These are phyloP conservation scores for Scaptomyza tumidula DNA, from an alignment of 2,888 invertebrate genomes.

Conservation along the genomic window DNA sequence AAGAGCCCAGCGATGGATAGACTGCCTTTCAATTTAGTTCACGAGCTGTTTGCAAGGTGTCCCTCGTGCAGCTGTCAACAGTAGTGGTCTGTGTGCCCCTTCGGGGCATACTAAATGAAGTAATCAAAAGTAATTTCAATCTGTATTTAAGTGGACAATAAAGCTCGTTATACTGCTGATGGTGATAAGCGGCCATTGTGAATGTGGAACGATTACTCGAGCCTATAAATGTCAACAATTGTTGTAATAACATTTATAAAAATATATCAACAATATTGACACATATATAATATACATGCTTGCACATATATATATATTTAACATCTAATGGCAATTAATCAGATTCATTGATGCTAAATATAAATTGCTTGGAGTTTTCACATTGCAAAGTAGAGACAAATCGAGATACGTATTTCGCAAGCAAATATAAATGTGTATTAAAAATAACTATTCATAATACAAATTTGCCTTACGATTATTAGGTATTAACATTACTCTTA, in stretches of 20 bases:
- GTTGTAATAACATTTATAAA: neutral
- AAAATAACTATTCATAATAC: no score
- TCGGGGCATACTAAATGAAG: constrained; percentile 53
- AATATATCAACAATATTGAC: constrained; percentile 3
- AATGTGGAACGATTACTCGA: constrained; percentile 31
- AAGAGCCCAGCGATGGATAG: constrained; percentile 7
- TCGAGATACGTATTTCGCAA: no score
- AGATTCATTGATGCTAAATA: neutral
- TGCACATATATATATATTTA: neutral
- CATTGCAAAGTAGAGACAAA: neutral
- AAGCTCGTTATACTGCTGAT: constrained; percentile 60
- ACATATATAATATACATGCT: no score
- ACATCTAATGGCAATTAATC: neutral
- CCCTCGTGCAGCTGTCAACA: constrained; percentile 12
- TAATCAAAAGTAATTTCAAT: constrained; percentile 74
- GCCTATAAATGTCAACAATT: constrained; percentile 29
- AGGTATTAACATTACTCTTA: neutral
- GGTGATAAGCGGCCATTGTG: constrained; percentile 62
- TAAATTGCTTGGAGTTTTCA: no score
- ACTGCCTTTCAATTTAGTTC: constrained; percentile 12
- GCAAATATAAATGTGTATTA: neutral
- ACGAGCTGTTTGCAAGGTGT: constrained; percentile 30
- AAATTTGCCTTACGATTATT: neutral
- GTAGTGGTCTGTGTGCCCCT: no score
- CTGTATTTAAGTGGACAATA: constrained; percentile 75